phyloP scores from a whole-genome alignment of 2,888 invertebrate genomes.

The Drosophila nigritarsus region DNA sequence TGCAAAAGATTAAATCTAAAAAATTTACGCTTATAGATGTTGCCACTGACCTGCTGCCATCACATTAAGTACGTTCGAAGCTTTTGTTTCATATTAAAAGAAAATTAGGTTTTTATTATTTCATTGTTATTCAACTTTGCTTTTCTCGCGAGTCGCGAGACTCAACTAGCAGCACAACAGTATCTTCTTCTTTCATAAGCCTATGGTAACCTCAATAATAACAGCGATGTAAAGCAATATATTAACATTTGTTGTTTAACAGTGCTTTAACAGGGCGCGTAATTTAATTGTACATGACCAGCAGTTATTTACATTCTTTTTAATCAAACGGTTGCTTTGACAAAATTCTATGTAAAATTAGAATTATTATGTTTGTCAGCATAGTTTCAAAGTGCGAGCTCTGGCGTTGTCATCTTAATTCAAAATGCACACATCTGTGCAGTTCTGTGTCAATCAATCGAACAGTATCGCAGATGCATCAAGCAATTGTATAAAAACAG shows the following conservation, averaged over 20 bases:
- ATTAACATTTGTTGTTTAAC: conserved; percentile 2
- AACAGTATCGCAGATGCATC: background rate
- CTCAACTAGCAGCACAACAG: conserved; percentile 35
- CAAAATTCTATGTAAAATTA: background rate
- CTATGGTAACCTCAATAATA: conserved; percentile 30
- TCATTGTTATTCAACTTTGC: conserved; percentile 42
- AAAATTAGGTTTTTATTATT: conserved; percentile 26
- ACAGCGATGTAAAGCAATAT: conserved; percentile 1
- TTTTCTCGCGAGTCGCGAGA: conserved; percentile 49
- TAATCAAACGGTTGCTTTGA: background rate
- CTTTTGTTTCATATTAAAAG: conserved; percentile 13
- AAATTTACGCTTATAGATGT: conserved; percentile 1
- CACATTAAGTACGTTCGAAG: conserved; percentile 14
- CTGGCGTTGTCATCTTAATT: background rate
- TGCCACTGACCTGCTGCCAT: conserved; percentile 34
- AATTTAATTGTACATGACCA: background rate
- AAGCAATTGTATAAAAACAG: background rate
- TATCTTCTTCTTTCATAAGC: conserved; percentile 27
- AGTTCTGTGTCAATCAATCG: too few species aligned
- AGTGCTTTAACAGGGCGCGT: background rate
- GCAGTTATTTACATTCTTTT: background rate
- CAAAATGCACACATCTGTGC: background rate
- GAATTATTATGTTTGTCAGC: background rate
- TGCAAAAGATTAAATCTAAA: background rate
- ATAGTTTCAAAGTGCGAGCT: background rate